Conservation (phyloP, 92 coral and sea anemone species). For the Montipora capitata region DNA sequence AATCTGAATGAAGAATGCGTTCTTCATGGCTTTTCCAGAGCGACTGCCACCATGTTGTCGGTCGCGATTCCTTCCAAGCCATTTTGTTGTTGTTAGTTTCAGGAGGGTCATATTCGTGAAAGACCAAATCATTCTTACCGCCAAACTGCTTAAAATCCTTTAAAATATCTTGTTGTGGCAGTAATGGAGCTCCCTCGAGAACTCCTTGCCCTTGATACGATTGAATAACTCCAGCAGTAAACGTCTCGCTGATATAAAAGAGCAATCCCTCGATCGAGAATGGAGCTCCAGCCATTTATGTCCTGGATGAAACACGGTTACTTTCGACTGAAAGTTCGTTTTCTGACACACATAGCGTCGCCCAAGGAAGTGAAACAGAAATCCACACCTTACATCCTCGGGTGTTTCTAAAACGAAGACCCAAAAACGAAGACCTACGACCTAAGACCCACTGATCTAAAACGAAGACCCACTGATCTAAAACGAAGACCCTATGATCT, state of each 20-base stretch:
- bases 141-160: constrained; percentile 42
- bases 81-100: constrained; percentile 38
- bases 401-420: too few relatives aligned
- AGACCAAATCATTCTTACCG: constrained; percentile 60
- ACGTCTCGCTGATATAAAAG: constrained; percentile 3
- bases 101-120: constrained; percentile 74
- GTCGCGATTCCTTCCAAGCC: constrained; percentile 67
- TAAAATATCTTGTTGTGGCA: constrained; percentile 12
- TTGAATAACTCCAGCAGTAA: constrained; percentile 14
- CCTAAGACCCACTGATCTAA: too few relatives aligned
- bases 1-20: constrained; percentile 57
- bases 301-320: background rate
- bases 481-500: too few relatives aligned
- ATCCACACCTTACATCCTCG: too few relatives aligned
- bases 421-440: too few relatives aligned
- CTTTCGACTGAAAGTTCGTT: too few relatives aligned
- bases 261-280: constrained; percentile 20
- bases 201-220: background rate
- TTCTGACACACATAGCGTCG: too few relatives aligned
- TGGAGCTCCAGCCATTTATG: background rate
- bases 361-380: too few relatives aligned
- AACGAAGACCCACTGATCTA: too few relatives aligned
- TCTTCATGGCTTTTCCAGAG: constrained; percentile 37
- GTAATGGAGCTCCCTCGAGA: background rate
- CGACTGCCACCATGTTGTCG: constrained; percentile 15